Base-by-base conservation (phyloP, 2,797 vertebrate genomes). In the Sebastolobus alascanus region DNA sequence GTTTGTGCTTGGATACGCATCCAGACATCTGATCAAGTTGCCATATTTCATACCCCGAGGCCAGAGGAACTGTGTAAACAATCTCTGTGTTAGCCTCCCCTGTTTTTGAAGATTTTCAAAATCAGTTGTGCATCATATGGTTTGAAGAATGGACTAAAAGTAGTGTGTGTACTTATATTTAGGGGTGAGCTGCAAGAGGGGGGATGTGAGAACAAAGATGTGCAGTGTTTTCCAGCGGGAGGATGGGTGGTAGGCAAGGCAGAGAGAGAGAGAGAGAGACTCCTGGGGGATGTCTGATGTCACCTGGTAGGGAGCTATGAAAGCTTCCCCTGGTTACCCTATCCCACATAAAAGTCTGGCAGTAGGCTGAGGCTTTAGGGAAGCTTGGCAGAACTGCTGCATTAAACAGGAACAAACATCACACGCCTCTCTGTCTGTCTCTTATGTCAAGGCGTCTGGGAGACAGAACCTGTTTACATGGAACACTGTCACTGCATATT, bases 281-380 rank as follows among this genome's bases (percentile, higher is more conserved):
- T 90, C 88, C 91, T 91, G 85, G 89, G 86, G 89, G 94, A 93
- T 88, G 93, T 94, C 92, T 96, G 94, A 95, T 96, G 94, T 95
- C 95, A 96, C 95, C 93, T 95, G 94, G 90, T 93, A 91, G 87
- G 91, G 92, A 94, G 92, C 90, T 92, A 92, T 94, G 93, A 93
- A 94, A 94, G 95, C 93, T 90, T 93, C 93, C 84, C 92, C 91
- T 87, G 89, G 94, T 95, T 95, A 94, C 94, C 83, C 89, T 94
- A 94, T 93, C 90, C 93, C 92, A 95, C 95, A 94, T 95, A 89
- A 96, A 95, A 93, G 95, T 91, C 92, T 95, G 93, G 93, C 92
- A 93, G 92, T 70, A 86, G 89, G 89, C 85, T 89, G 88, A 88
- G 86, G 93, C 93, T 94, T 94, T 85, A 87, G 91, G 90, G 90